phyloP scores from a whole-genome alignment of 2,888 invertebrate genomes.

The Dyspetes luteomarginatus region DNA sequence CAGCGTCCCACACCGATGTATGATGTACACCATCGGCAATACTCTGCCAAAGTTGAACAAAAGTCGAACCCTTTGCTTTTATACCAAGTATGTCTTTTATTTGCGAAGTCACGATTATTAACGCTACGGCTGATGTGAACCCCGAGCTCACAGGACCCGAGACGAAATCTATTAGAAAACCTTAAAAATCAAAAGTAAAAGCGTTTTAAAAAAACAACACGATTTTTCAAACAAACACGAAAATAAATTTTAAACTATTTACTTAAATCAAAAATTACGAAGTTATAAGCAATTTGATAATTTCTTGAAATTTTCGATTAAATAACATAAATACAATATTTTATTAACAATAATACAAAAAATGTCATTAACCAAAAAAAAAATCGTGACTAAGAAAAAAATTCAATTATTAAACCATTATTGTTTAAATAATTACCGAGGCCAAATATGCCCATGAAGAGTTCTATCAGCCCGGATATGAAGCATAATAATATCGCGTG shows the following conservation, averaged over 20 bases:
- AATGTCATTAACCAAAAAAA: too few relatives aligned
- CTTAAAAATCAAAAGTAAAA: slow-evolving; percentile 83
- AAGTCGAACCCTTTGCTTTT: slow-evolving; percentile 89
- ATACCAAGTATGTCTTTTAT: slow-evolving; percentile 93
- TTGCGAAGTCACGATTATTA: slow-evolving; percentile 95
- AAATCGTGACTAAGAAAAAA: too few relatives aligned
- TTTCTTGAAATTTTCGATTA: too few relatives aligned
- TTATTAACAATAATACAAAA: too few relatives aligned
- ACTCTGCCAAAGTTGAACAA: slow-evolving; percentile 91
- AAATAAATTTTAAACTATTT: too few relatives aligned
- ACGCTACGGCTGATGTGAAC: slow-evolving; percentile 95
- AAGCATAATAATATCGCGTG: slow-evolving; percentile 92
- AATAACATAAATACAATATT: too few relatives aligned
- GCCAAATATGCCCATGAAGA: slow-evolving; percentile 92
- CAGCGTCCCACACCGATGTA: slow-evolving; percentile 89
- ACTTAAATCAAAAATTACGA: too few relatives aligned
- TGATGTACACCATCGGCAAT: slow-evolving; percentile 88
- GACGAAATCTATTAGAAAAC: slow-evolving; percentile 95
- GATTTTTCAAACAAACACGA: too few relatives aligned
- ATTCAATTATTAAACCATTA: too few relatives aligned
- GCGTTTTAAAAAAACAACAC: too few relatives aligned
- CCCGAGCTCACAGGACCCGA: slow-evolving; percentile 95
- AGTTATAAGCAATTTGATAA: too few relatives aligned
- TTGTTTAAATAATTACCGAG: too few relatives aligned
- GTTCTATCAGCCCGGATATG: slow-evolving; percentile 89